phyloP scores from a whole-genome alignment of 1,140 invertebrate species.

The Drosophila seguyi region DNA sequence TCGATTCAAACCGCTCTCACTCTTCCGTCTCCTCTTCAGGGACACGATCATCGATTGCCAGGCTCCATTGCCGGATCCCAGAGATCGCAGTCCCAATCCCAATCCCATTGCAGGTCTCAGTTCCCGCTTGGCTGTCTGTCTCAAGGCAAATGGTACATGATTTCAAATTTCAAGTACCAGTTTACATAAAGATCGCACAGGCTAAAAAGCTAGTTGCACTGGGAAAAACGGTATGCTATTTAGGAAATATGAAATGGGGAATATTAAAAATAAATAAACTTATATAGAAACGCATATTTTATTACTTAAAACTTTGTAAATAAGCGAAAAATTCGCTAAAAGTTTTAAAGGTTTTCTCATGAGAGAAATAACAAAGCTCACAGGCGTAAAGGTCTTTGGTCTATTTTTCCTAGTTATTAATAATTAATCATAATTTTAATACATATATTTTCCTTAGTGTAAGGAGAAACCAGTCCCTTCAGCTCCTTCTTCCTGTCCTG shows the following conservation, averaged over 20 bases:
- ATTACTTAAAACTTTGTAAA: not conserved
- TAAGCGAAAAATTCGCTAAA: not conserved
- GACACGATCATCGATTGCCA: conserved; percentile 69
- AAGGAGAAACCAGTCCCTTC: conserved; percentile 47
- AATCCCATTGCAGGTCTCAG: conserved; percentile 27
- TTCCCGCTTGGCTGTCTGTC: conserved; percentile 46
- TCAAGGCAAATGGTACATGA: conserved; percentile 84
- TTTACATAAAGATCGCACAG: conserved; percentile 74
- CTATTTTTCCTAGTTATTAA: not conserved
- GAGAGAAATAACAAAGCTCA: not conserved
- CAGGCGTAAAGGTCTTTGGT: not conserved
- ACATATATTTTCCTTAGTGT: conserved; percentile 1
- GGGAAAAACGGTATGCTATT: not conserved
- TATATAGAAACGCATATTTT: fast-evolving
- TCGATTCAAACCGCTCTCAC: conserved; percentile 2
- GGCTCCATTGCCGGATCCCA: conserved; percentile 36
- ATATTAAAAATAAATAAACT: not conserved
- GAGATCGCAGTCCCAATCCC: conserved; percentile 20
- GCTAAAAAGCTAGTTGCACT: conserved; percentile 50
- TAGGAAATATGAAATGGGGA: not conserved
- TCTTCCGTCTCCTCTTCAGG: conserved; percentile 54
- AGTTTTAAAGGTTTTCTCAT: not conserved
- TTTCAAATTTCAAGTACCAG: conserved; percentile 84
- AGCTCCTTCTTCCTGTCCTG: conserved; percentile 28
- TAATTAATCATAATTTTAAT: not conserved